Conservation (phyloP, 2,113 vertebrate genomes). For the Spizaetus ornatus region DNA sequence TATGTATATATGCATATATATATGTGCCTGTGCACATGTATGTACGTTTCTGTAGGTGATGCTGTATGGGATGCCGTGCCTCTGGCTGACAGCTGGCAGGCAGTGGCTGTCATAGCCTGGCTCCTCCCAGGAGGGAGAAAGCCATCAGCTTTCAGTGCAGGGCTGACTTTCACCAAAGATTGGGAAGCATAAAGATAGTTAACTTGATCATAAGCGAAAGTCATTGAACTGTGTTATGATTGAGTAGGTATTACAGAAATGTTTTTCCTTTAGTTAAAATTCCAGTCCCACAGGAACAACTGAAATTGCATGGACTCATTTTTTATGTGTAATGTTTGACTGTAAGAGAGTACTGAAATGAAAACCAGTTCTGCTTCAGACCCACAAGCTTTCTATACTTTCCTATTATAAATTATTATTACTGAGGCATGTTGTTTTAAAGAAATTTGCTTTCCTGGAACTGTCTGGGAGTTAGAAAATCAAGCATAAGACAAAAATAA, state of each 20-base stretch:
- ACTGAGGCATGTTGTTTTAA: not conserved
- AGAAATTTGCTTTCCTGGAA: not conserved
- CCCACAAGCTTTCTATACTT: not conserved
- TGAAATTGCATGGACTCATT: not conserved
- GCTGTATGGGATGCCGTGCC: not conserved
- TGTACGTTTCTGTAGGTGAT: not conserved
- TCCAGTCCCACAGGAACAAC: not conserved
- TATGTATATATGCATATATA: rapidly evolving
- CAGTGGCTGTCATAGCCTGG: not conserved
- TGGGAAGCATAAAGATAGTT: not conserved
- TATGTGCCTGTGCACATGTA: rapidly evolving
- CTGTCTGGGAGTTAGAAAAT: not conserved
- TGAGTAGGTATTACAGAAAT: not conserved
- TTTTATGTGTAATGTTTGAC: not conserved
- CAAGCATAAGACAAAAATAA: not conserved
- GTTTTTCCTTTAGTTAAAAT: not conserved
- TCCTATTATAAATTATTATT: not conserved
- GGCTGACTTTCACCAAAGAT: not conserved
- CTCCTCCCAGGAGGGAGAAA: not conserved
- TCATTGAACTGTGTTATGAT: not conserved
- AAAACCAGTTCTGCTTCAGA: not conserved
- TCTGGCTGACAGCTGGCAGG: not conserved
- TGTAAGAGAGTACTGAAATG: not conserved
- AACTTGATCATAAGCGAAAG: not conserved
- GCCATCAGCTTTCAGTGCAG: not conserved